Conservation (phyloP, 2,888 invertebrate species). For the Eulithis testata region DNA sequence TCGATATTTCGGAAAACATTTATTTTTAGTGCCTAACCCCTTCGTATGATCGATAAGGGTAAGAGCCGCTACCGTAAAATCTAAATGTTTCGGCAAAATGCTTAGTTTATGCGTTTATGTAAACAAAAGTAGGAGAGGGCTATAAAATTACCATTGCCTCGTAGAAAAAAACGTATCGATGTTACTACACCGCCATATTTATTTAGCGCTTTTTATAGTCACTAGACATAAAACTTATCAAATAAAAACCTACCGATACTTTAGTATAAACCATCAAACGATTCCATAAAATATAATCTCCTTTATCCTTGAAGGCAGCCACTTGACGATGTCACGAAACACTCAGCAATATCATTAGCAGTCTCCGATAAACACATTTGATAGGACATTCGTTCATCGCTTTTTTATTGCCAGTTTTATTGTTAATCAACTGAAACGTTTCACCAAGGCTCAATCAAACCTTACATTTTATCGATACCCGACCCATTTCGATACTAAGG, state of each 20-base stretch:
- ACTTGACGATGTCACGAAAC: slow-evolving; percentile 27
- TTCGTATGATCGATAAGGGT: slow-evolving; percentile 32
- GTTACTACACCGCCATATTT: neutral
- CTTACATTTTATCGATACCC: slow-evolving; percentile 42
- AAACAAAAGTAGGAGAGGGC: slow-evolving; percentile 17
- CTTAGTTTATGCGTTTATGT: slow-evolving; percentile 31
- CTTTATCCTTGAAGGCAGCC: slow-evolving; percentile 22
- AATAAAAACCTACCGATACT: slow-evolving; percentile 17
- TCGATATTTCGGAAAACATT: slow-evolving; percentile 34
- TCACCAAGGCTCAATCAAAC: slow-evolving; percentile 35
- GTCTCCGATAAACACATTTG: slow-evolving; percentile 34
- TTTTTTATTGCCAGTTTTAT: slow-evolving; percentile 39
- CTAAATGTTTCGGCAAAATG: slow-evolving; percentile 29
- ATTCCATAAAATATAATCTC: slow-evolving; percentile 19
- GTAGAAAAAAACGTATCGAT: slow-evolving; percentile 14
- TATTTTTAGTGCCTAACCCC: slow-evolving; percentile 30
- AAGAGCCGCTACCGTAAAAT: slow-evolving; percentile 24
- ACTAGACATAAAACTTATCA: neutral
- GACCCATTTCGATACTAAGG: slow-evolving; percentile 30
- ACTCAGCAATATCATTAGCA: slow-evolving; percentile 37
- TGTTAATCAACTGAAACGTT: slow-evolving; percentile 42
- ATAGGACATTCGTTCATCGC: slow-evolving; percentile 36
- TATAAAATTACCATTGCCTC: slow-evolving; percentile 18
- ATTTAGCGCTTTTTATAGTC: neutral
- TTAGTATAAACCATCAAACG: slow-evolving; percentile 11